Evolutionary conservation across 2,113 vertebrate species (phyloP).

Genomic region (Eubucco bourcierii): DNA sequence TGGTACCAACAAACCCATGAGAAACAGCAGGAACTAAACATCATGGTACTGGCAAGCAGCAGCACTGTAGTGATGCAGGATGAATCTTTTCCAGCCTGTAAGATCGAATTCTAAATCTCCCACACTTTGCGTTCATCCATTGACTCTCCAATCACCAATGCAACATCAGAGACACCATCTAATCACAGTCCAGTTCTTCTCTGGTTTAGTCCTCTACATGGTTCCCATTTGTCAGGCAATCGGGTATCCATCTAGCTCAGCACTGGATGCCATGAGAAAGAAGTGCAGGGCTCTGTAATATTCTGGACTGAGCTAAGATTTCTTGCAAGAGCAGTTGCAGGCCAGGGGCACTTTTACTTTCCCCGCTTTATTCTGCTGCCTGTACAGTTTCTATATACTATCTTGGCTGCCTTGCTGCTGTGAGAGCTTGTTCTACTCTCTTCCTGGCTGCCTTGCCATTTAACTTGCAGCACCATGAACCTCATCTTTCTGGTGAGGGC

Average conservation of each 20-base stretch:
- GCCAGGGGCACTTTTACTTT: constrained; percentile 50
- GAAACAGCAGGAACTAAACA: constrained; percentile 95
- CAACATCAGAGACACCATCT: constrained; percentile 59
- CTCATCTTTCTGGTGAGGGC: background rate
- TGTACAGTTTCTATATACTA: constrained; percentile 43
- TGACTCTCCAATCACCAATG: constrained; percentile 36
- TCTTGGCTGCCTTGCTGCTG: constrained; percentile 56
- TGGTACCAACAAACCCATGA: constrained; percentile 99
- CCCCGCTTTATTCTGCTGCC: constrained; percentile 50
- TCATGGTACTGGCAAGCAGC: constrained; percentile 98
- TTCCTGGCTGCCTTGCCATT: constrained; percentile 45
- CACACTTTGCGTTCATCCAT: constrained; percentile 52
- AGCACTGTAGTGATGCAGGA: constrained; percentile 99
- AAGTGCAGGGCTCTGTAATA: constrained; percentile 33
- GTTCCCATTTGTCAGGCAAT: constrained; percentile 58
- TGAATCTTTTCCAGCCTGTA: constrained; percentile 98
- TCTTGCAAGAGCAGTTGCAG: constrained; percentile 53
- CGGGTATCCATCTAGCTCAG: constrained; percentile 37
- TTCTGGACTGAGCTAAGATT: constrained; percentile 54
- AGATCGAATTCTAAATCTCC: constrained; percentile 93
- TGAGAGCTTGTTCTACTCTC: constrained; percentile 24
- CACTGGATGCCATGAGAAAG: constrained; percentile 46
- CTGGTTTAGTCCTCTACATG: constrained; percentile 47
- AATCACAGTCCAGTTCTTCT: constrained; percentile 60
- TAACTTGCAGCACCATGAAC: background rate